Base-by-base conservation (phyloP, 2,888 invertebrate species). In the Netelia virgata region DNA sequence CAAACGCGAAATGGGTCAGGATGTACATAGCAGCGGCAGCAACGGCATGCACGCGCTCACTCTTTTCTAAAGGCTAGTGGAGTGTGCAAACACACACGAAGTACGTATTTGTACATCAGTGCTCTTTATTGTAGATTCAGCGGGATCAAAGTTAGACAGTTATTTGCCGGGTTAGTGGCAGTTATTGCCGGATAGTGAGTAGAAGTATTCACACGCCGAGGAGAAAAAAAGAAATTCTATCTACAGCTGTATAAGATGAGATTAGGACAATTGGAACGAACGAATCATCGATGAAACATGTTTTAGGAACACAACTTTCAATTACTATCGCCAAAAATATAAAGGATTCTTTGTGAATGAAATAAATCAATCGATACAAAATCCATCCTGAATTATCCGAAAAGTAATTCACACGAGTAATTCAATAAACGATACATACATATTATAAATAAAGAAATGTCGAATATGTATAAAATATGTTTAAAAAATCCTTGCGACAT, bases 1-100 rank as follows among this genome's bases (percentile, higher is more conserved):
- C 88, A 88, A 88, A 88, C 87, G 86, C 87, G 86, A 92, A 92
- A 92, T 92, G 90, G 92, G 92, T 92, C 92, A 91, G 90, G 88
- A 89, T 89, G 89, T 87, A 86, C 87, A 86, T 76, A 80, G 73
- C 55, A 82, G 70, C 66, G 57, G 63, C 57, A 59, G 69, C 47
- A 75, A 69, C 63, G 47, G 78, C 68, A 66, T 79, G 85, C 77
- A 80, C 74, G 76, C 72, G 72, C 82, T 70, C 50, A 36, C 28
- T 36, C 36, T 55, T 63, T 43, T 41, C 18, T 23, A 64, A n/a
- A n/a, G 20, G 11, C 6, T 53, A n/a, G 63, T 72, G 8, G 57
- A 57, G 57, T 18, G 57, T 18, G 57, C 18, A 8, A 9, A 57
- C 72, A 64, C 79, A 64, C 28, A 64, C 41, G 41, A 55, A 57